Evolutionary conservation across 2,888 invertebrate genomes (phyloP).

Genomic region (Mythimna vitellina): DNA sequence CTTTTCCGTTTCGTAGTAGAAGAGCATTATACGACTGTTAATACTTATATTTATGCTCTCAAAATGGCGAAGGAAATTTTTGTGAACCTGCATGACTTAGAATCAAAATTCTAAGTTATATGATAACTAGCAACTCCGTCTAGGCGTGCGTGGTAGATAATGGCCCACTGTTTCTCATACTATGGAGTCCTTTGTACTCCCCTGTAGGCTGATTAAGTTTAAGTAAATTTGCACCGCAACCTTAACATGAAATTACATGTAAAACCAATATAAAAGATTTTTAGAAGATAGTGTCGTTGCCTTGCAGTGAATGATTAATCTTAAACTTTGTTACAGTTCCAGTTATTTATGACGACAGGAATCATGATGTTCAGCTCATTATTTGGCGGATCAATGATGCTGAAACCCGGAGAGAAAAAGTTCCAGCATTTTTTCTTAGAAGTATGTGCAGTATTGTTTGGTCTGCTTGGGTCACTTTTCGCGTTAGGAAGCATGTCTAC

Average conservation of each 20-base stretch:
- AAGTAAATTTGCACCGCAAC: not conserved
- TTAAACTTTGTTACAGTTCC: conserved; percentile 45
- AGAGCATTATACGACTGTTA: too few relatives aligned
- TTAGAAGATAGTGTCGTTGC: too few relatives aligned
- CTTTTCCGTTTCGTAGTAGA: too few relatives aligned
- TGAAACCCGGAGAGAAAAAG: conserved; percentile 24
- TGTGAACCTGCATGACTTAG: not conserved
- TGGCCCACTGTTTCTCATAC: not conserved
- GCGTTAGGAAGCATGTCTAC: not conserved
- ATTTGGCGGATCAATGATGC: conserved; percentile 51
- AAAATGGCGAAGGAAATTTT: not conserved
- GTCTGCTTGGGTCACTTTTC: not conserved
- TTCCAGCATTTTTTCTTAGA: conserved; percentile 45
- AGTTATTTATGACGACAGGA: conserved; percentile 51
- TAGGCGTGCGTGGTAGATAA: not conserved
- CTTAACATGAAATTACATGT: not conserved
- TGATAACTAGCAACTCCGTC: not conserved
- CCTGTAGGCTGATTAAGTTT: not conserved
- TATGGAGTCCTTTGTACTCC: not conserved
- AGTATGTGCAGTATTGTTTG: not conserved
- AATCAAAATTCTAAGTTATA: not conserved
- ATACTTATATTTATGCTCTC: not conserved
- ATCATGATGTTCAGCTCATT: conserved; percentile 52
- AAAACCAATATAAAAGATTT: too few relatives aligned
- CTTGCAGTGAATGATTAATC: not conserved